Evolutionary conservation across 2,797 vertebrate genomes (phyloP), one percentile per base, ranked within the genome.

Genomic region (Nannoperca australis): DNA sequence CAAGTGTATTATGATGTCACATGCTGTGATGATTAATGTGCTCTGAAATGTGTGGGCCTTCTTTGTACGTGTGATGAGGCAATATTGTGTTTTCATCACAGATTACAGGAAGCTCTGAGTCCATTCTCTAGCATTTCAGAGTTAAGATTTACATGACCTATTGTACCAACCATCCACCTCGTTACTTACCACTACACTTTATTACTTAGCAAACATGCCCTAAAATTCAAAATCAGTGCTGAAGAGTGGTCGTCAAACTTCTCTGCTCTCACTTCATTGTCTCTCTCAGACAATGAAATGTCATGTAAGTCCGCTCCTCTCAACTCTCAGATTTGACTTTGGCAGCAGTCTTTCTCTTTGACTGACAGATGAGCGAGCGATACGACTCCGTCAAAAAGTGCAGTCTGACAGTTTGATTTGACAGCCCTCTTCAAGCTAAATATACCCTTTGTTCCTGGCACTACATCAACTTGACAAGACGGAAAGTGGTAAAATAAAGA

Each of bases 341-440:
- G 90, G 92, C 89, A 89, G 87, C 90, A 79, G 90, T 87, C 85
- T 83, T 89, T 91, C 80, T 85, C 70, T 85, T 74, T 92, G 93
- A 93, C 84, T 93, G 94, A 94, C 93, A 88, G 90, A 88, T 82
- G 84, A 91, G 89, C 49, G 79, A 91, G 87, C 83, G 87, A 93
- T 94, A 89, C 77, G 79, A 84, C 90, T 90, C 88, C 93, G 90
- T 95, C 91, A 92, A 83, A 93, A 93, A 92, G 91, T 89, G 85
- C 90, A 82, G 89, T 77, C 86, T 92, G 94, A 94, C 94, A 92
- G 90, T 88, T 88, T 88, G 84, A 93, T 94, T 93, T 93, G 93
- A 94, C 94, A 93, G 91, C 82, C 79, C 90, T 92, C 91, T 88
- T 92, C 92, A 92, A 89, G 91, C 85, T 91, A 93, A 94, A 93